Conservation (phyloP, 2,888 invertebrate genomes). For the Caenorhabditis japonica region DNA sequence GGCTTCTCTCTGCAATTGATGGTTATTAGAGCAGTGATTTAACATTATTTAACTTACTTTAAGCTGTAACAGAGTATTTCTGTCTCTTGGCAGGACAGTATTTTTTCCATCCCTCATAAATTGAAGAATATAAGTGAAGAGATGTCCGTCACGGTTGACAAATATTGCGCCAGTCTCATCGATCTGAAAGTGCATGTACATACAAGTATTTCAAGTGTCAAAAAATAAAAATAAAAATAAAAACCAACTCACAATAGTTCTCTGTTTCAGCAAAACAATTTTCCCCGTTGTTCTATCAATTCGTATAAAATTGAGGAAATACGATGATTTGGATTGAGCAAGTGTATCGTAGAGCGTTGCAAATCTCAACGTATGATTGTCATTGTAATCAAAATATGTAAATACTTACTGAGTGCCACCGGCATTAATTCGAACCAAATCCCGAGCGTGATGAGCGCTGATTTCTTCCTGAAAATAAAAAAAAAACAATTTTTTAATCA, state of each 20-base stretch:
- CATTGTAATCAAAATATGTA: neutral
- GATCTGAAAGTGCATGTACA: too few species aligned
- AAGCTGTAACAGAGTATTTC: conserved; percentile 49
- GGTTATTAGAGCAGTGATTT: conserved; percentile 1
- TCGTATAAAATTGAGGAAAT: conserved; percentile 55
- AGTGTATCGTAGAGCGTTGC: conserved; percentile 60
- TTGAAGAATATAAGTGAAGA: conserved; percentile 60
- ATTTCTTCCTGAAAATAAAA: conserved; percentile 56
- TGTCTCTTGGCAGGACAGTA: conserved; percentile 57
- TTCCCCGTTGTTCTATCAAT: conserved; percentile 55
- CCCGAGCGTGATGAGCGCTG: conserved; percentile 54
- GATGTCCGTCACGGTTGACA: conserved; percentile 60
- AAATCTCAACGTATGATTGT: conserved; percentile 35
- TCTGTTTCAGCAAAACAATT: conserved; percentile 48
- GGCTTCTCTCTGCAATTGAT: conserved; percentile 56
- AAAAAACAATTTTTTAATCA: conserved; percentile 13
- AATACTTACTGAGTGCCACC: conserved; percentile 53
- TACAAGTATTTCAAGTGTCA: neutral
- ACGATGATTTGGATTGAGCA: conserved; percentile 49
- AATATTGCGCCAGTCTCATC: conserved; percentile 62
- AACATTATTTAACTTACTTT: conserved; percentile 22
- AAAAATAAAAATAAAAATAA: neutral
- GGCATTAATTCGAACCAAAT: conserved; percentile 60
- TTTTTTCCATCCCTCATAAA: conserved; percentile 61
- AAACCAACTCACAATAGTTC: conserved; percentile 46